phyloP scores from a whole-genome alignment of 2,888 invertebrate genomes.

The Cosmorhoe ocellata region DNA sequence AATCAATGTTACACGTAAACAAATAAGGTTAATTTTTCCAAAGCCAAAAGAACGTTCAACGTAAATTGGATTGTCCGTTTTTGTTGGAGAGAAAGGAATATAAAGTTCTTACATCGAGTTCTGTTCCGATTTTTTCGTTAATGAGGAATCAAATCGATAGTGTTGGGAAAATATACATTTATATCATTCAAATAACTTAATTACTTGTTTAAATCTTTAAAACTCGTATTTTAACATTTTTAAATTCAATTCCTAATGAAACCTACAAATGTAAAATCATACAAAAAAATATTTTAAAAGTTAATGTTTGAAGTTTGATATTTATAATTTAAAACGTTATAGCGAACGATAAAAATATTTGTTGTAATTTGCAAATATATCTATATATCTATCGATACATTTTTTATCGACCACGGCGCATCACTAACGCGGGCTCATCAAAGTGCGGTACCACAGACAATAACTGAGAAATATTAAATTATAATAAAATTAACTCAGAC shows the following conservation, averaged over 20 bases:
- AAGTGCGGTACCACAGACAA: conserved; percentile 73
- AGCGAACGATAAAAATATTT: too few relatives aligned
- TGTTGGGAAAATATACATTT: conserved; percentile 40
- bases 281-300: too few relatives aligned
- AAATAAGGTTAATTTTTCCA: conserved; percentile 9
- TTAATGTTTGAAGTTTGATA: too few relatives aligned
- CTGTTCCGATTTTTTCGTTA: conserved; percentile 58
- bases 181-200: too few relatives aligned
- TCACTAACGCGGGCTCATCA: conserved; percentile 73
- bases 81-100: conserved; percentile 54
- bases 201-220: too few relatives aligned
- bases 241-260: too few relatives aligned
- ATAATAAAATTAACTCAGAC: conserved; percentile 77
- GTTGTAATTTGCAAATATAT: too few relatives aligned
- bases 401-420: conserved; percentile 33
- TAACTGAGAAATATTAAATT: conserved; percentile 81
- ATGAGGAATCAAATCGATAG: conserved; percentile 65
- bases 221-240: too few relatives aligned
- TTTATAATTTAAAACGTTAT: too few relatives aligned
- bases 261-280: too few relatives aligned
- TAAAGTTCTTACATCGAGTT: conserved; percentile 35
- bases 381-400: conserved; percentile 25
- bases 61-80: conserved; percentile 54
- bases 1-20: neutral
- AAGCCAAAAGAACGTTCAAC: neutral